phyloP scores from a whole-genome alignment of 2,113 vertebrate species.

The Egretta garzetta region DNA sequence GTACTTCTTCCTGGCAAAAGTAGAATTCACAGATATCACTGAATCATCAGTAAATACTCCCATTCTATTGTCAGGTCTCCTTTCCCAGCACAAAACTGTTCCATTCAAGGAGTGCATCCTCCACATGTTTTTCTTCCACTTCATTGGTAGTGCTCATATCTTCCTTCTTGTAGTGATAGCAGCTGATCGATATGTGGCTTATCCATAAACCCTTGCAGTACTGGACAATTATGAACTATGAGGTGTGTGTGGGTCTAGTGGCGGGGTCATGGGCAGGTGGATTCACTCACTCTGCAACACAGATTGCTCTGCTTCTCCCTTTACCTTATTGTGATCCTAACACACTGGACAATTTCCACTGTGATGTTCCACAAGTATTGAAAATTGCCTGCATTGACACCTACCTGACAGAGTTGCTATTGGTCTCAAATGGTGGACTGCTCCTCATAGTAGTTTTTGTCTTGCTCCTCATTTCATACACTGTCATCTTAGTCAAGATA shows the following conservation, averaged over 20 bases:
- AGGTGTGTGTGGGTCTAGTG: not conserved
- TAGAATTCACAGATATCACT: not conserved
- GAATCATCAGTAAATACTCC: not conserved
- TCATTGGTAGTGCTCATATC: not conserved
- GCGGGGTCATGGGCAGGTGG: not conserved
- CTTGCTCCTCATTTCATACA: not conserved
- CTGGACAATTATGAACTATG: not conserved
- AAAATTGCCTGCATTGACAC: not conserved
- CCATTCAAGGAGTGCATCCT: not conserved
- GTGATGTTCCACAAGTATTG: not conserved
- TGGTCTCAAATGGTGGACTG: not conserved
- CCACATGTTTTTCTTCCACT: not conserved
- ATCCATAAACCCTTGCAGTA: not conserved
- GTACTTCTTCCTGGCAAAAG: not conserved
- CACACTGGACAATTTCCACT: not conserved
- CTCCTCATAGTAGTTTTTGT: not conserved
- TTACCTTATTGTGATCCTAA: not conserved
- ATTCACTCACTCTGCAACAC: not conserved
- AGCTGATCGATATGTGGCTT: not conserved
- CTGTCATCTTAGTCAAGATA: not conserved
- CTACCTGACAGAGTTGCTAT: not conserved
- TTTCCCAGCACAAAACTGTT: not conserved
- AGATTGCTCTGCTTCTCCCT: not conserved
- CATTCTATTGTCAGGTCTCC: not conserved
- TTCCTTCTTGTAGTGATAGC: not conserved